Conservation (phyloP, 2,113 vertebrate genomes). For the Anas platyrhynchos region DNA sequence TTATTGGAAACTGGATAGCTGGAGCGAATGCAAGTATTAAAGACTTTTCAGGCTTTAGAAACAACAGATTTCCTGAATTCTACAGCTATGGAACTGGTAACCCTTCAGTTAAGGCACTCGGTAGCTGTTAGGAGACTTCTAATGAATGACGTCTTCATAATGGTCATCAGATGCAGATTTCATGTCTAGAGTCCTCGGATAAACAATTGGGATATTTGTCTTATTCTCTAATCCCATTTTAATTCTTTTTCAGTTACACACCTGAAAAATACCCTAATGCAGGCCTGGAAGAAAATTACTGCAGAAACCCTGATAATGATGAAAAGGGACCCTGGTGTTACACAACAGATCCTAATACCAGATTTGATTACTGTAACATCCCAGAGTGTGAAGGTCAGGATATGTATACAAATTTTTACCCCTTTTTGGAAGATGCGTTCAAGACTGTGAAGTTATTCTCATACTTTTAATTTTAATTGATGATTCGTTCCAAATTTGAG, state of each 20-base stretch:
- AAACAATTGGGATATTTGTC: background rate
- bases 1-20: background rate
- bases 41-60: background rate
- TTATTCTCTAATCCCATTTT: background rate
- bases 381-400: constrained; percentile 82
- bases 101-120: background rate
- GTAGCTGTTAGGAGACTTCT: background rate
- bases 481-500: background rate
- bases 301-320: constrained; percentile 90
- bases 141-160: background rate
- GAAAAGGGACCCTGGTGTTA: constrained; percentile 91
- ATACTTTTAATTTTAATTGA: background rate
- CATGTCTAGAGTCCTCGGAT: background rate
- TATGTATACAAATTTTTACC: background rate
- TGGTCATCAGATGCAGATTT: background rate
- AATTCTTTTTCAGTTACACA: constrained; percentile 57
- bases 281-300: constrained; percentile 89
- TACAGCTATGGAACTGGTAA: background rate
- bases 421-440: background rate
- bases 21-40: background rate
- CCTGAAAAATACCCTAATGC: constrained; percentile 24
- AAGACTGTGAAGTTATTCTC: background rate
- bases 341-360: constrained; percentile 79
- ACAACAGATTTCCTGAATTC: background rate
- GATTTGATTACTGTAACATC: constrained; percentile 91